Evolutionary conservation across 2,888 invertebrate species (phyloP), one percentile per base, ranked within the genome.

Genomic region (Lasioglossum vierecki): DNA sequence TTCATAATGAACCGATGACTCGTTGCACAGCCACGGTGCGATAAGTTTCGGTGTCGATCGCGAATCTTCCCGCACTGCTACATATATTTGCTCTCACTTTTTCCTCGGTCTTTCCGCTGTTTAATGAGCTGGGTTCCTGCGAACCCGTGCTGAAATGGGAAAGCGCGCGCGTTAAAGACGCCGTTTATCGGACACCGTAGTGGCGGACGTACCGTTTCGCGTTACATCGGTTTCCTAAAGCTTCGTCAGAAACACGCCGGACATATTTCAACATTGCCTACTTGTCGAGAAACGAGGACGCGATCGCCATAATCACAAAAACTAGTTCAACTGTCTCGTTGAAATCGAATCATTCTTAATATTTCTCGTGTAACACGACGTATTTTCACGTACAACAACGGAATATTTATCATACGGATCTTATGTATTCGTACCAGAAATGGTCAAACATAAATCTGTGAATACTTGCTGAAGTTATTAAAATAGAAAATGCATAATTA

Each of bases 51-150:
- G 15, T 18, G 9, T 13, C 39, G 26, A 35, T 39, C 44, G 26
- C 53, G 66, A 66, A 18, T 79, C 80, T 83, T 83, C 76, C 83
- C 63, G 75, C 75, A 22, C 63, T 63, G 84, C 5, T 18, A 76
- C 83, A 66, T 72, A 79, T 79, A 75, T 82, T 82, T 78, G 77
- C 86, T 89, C 88, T 89, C 88, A 82, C 88, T 88, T 89, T 87
- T 84, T 72, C 76, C n/a, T 26, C 80, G 75, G 79, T 35, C 73
- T 46, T 30, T 30, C 30, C 71, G 75, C 81, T 66, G 80, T 73
- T 75, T 89, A 89, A 90, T 82, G 86, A 86, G 88, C 82, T 81
- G 18, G 70, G 70, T 63, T 76, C 80, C 72, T 60, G 66, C 76
- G 72, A 79, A 72, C 60, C 26, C n/a, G 74, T 22, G 70, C 66